A percentile compares a stretch with the other conserved stretches of the same genome.
Conservation (phyloP, 2,888 invertebrate species). For the Caradrina clavipalpis region DNA sequence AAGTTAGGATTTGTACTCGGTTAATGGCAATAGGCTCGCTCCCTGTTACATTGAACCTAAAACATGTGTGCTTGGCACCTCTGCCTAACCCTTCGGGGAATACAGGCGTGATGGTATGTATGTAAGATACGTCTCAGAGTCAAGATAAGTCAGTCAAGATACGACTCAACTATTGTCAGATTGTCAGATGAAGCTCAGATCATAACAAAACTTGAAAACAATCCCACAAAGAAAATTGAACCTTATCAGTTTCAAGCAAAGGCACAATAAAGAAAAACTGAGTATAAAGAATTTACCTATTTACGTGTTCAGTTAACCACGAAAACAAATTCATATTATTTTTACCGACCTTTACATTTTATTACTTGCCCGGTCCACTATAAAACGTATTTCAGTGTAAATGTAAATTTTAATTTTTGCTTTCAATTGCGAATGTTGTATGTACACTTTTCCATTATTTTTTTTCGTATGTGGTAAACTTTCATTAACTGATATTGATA, state of each 20-base stretch:
- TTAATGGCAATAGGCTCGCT: too few relatives aligned
- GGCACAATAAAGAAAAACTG: not conserved
- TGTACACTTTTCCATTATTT: not conserved
- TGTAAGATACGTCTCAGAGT: too few relatives aligned
- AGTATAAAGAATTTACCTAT: slow-evolving; percentile 4
- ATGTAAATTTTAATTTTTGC: slow-evolving; percentile 35
- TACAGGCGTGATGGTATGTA: too few relatives aligned
- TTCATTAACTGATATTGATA: not conserved
- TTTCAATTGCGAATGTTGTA: slow-evolving; percentile 1
- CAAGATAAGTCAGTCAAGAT: too few relatives aligned
- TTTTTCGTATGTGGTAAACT: slow-evolving; percentile 7
- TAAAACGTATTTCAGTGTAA: slow-evolving; percentile 24
- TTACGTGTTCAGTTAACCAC: slow-evolving; percentile 31
- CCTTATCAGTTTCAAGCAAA: not conserved
- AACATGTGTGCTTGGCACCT: too few relatives aligned
- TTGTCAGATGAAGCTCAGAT: too few relatives aligned
- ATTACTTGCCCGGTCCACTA: slow-evolving; percentile 21
- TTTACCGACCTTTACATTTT: slow-evolving; percentile 34
- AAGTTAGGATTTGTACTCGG: too few relatives aligned
- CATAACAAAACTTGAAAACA: not conserved
- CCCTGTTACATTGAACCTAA: too few relatives aligned
- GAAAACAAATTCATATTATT: slow-evolving; percentile 34
- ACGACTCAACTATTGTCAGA: too few relatives aligned
- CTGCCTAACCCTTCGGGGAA: too few relatives aligned
- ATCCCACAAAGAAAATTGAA: slow-evolving; percentile 14